Base-by-base conservation (phyloP, 2,888 invertebrate genomes). In the Diarsia dahlii region DNA sequence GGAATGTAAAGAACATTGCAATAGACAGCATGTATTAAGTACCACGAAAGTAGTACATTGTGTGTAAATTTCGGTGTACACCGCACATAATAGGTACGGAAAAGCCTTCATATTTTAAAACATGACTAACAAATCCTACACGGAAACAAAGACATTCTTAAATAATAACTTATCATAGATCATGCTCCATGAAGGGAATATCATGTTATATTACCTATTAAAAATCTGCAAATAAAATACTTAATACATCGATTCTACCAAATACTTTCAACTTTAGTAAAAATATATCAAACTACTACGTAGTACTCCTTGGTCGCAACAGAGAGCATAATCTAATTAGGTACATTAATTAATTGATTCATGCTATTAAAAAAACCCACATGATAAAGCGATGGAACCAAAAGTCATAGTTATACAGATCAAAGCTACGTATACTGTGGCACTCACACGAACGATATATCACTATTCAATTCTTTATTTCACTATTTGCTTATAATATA, bases 291-390 rank as follows among this genome's bases (percentile, higher is more conserved):
- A 84, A 72, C 82, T 82, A 85, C 85, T 5, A 62, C 39, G 80
- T 72, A 60, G 64, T 83, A 69, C 83, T 85, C 83, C 88, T 71
- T 77, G 72, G 76, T 77, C 80, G 54, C 80, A 80, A 78, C 86
- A 88, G 69, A 76, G 93, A 95, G 92, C 94, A 93, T 89, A 90
- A 90, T 90, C 92, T 87, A 88, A 65, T 87, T 84, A 63, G 63
- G 45, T 63, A 89, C 87, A 89, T 62, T 78, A 80, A 87, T 84
- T 89, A 89, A 90, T 89, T 81, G 77, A 87, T 86, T 91, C 94
- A 96, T 96, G 96, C 96, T 93, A 96, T 96, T 96, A 96, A 96
- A 96, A 96, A 96, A 96, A 96, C 96, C 96, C 96, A 96, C 96
- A 96, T 96, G 96, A 95, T 94, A 92, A 86, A 95, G 95, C 95